Conservation (phyloP, 1,140 invertebrate genomes). For the Habropoda laboriosa region DNA sequence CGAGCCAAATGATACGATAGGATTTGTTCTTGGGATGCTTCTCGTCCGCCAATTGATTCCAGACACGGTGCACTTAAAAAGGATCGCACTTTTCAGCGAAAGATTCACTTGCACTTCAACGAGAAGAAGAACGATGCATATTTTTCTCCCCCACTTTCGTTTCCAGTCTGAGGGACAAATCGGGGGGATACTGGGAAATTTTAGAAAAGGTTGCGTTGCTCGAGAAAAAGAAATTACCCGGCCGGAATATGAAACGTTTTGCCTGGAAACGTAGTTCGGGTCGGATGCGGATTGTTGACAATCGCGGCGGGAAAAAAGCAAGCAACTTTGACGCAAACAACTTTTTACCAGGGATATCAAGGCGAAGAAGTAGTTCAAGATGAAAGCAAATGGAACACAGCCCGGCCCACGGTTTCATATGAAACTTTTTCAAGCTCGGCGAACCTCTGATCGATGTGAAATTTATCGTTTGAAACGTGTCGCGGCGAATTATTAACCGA, state of each 20-base stretch:
- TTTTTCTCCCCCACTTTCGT: no score
- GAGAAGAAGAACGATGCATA: not conserved
- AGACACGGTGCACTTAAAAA: not conserved
- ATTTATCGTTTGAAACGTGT: constrained; percentile 15
- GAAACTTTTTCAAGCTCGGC: constrained; percentile 9
- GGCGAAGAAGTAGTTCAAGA: constrained; percentile 35
- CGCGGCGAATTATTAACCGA: not conserved
- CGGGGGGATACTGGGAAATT: no score
- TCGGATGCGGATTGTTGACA: constrained; percentile 18
- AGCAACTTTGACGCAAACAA: constrained; percentile 37
- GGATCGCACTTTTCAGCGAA: no score
- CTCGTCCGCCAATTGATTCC: not conserved
- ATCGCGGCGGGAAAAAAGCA: not conserved
- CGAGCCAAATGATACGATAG: not conserved
- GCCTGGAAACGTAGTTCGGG: not conserved
- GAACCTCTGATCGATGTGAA: constrained; percentile 8
- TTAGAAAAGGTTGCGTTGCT: not conserved
- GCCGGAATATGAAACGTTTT: constrained; percentile 11
- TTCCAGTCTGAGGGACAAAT: no score
- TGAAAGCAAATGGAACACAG: constrained; percentile 35
- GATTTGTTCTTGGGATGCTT: not conserved
- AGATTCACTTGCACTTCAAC: no score
- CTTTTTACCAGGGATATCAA: constrained; percentile 20
- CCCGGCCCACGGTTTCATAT: constrained; percentile 10
- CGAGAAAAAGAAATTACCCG: constrained; percentile 5